Evolutionary conservation across 2,797 vertebrate species (phyloP).

Genomic region (Sarcoramphus papa): DNA sequence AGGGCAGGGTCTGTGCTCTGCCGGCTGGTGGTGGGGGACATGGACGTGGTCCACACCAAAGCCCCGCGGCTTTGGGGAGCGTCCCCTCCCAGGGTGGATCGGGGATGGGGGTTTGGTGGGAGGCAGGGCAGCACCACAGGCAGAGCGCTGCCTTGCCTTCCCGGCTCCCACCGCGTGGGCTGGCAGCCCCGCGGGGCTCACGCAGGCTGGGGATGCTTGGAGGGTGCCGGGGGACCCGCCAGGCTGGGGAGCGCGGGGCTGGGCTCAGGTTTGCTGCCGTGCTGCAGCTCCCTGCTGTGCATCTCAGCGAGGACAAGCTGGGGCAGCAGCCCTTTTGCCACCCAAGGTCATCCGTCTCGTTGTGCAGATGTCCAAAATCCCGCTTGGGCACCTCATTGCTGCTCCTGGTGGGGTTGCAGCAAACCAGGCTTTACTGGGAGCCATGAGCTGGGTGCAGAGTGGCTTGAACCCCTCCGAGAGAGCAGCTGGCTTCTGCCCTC

Average conservation of each 20-base stretch:
- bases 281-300: neutral
- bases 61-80: accelerated
- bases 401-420: neutral
- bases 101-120: neutral
- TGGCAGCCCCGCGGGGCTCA: accelerated
- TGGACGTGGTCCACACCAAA: neutral
- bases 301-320: accelerated
- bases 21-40: accelerated
- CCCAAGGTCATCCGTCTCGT: accelerated
- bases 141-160: neutral
- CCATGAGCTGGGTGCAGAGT: neutral
- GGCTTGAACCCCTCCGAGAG: neutral
- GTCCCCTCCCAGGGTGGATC: neutral
- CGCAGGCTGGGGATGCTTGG: neutral
- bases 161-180: neutral
- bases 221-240: neutral
- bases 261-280: neutral
- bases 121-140: neutral
- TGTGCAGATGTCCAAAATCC: neutral
- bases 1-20: neutral
- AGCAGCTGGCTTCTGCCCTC: neutral
- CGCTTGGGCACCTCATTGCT: neutral
- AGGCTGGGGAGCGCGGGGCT: neutral
- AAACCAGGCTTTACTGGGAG: neutral
- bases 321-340: neutral